phyloP scores from a whole-genome alignment of 2,888 invertebrate species.

The Amphipoea lucens region DNA sequence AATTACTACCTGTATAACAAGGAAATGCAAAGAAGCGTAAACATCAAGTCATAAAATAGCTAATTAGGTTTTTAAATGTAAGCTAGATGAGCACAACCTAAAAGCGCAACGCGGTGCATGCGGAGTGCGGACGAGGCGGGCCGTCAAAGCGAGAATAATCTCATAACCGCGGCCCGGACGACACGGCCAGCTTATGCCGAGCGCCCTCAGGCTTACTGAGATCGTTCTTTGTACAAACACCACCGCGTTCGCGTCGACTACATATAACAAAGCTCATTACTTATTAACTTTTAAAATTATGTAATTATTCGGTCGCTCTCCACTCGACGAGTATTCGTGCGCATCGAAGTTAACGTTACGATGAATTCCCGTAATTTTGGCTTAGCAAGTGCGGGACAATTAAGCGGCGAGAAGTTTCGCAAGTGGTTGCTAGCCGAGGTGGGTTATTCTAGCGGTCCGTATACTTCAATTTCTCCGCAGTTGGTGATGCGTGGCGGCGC shows the following conservation, averaged over 20 bases:
- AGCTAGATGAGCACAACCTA: conserved; percentile 76
- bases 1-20: conserved; percentile 56
- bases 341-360: conserved; percentile 79
- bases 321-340: conserved; percentile 74
- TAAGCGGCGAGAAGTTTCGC: conserved; percentile 85
- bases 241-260: conserved; percentile 64
- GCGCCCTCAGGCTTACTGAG: conserved; percentile 83
- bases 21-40: conserved; percentile 63
- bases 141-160: conserved; percentile 88
- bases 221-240: conserved; percentile 83
- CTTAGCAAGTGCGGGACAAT: conserved; percentile 78
- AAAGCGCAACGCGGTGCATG: conserved; percentile 80
- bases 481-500: conserved; percentile 86
- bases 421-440: conserved; percentile 80
- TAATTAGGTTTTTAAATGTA: conserved; percentile 84
- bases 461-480: conserved; percentile 88
- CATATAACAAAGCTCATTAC: conserved; percentile 71
- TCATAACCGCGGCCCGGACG: conserved; percentile 86
- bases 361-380: conserved; percentile 78
- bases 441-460: conserved; percentile 82
- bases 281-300: conserved; percentile 76
- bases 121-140: conserved; percentile 76
- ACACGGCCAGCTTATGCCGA: conserved; percentile 83
- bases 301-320: conserved; percentile 72
- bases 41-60: conserved; percentile 77